Conservation (phyloP, 2,113 vertebrate genomes). For the Rousettus leschenaultii region DNA sequence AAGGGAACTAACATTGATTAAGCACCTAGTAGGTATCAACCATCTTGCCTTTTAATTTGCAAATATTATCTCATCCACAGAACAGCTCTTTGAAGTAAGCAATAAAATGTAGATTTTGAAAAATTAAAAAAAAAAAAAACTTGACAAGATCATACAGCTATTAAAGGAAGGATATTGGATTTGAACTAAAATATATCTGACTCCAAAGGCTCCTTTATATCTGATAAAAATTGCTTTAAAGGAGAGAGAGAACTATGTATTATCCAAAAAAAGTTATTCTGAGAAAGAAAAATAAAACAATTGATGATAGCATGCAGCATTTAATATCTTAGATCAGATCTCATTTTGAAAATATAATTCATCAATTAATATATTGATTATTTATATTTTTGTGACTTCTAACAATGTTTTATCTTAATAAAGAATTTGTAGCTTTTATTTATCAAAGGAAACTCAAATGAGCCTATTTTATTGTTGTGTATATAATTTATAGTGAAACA, state of each 20-base stretch:
- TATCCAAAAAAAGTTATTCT: not conserved
- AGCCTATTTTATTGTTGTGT: not conserved
- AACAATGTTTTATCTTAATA: not conserved
- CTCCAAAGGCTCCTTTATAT: not conserved
- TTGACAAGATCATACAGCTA: not conserved
- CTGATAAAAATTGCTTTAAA: not conserved
- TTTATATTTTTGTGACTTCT: not conserved
- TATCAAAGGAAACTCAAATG: constrained; percentile 16
- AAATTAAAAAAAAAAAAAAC: not conserved
- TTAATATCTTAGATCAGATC: not conserved
- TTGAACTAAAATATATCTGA: not conserved
- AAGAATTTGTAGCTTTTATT: not conserved
- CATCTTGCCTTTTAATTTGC: not conserved
- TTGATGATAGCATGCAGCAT: not conserved
- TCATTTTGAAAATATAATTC: not conserved
- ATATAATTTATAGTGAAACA: constrained; percentile 32
- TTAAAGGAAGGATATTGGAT: not conserved
- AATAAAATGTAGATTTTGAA: not conserved
- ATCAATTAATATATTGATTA: not conserved
- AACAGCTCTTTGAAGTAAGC: not conserved
- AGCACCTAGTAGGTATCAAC: constrained; percentile 5
- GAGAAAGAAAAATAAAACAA: not conserved
- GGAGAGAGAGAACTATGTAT: not conserved
- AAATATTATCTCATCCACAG: not conserved
- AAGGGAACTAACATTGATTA: not conserved